Evolutionary conservation across 2,888 invertebrate genomes (phyloP).

Genomic region (Macrosiphum euphorbiae): DNA sequence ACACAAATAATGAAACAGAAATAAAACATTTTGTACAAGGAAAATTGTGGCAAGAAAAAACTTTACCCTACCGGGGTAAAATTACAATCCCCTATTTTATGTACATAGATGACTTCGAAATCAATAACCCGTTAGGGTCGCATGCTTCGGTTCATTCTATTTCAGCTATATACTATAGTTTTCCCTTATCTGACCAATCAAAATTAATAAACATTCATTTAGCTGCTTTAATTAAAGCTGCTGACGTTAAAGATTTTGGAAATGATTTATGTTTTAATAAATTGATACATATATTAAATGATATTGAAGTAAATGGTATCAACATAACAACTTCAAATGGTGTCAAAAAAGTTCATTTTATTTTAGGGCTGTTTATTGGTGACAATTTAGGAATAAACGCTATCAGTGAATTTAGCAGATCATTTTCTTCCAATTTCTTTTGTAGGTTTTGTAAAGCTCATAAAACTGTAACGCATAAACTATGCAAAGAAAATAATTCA

Average conservation of each 20-base stretch:
- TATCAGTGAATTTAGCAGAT: no score
- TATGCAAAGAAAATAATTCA: neutral
- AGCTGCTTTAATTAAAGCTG: conserved; percentile 4
- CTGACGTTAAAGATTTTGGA: neutral
- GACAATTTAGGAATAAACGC: conserved; percentile 4
- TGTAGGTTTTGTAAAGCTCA: neutral
- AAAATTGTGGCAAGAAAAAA: no score
- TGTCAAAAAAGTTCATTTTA: neutral
- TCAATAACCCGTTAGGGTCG: no score
- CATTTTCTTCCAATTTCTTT: neutral
- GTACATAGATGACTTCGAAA: no score
- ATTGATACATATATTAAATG: neutral
- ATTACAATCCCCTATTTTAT: no score
- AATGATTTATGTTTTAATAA: neutral
- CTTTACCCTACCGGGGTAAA: no score
- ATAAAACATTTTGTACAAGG: no score
- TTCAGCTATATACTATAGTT: no score
- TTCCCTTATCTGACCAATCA: no score
- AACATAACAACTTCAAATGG: neutral
- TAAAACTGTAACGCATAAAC: neutral
- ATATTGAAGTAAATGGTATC: neutral
- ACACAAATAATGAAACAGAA: neutral
- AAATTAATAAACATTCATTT: neutral
- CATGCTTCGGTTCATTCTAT: no score
- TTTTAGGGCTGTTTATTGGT: neutral